These are phyloP conservation scores for Leuciscus idus DNA, from an alignment of 2,113 vertebrate genomes.

Conservation along the genomic window DNA sequence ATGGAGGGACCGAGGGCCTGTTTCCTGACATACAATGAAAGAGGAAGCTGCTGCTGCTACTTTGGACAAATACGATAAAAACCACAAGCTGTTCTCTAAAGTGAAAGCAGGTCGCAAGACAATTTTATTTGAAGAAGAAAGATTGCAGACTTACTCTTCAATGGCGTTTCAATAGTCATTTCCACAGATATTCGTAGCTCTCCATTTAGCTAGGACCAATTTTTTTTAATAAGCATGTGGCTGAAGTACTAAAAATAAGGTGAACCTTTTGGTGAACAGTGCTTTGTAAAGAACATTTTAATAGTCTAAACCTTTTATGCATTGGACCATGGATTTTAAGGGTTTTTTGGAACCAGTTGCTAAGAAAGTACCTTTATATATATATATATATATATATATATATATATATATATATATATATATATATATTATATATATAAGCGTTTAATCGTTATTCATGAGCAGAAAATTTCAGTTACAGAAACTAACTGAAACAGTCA, in stretches of 20 bases:
- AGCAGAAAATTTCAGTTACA: neutral
- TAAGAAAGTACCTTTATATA: neutral
- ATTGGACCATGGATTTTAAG: neutral
- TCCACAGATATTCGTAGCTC: neutral
- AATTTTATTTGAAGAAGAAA: neutral
- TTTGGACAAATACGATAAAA: conserved; percentile 47
- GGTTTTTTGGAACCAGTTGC: neutral
- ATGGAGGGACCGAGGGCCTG: conserved; percentile 22
- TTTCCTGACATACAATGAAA: conserved; percentile 55
- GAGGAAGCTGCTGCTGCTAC: conserved; percentile 46
- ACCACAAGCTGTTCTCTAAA: neutral
- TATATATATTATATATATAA: neutral
- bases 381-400: no score
- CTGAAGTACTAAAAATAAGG: neutral
- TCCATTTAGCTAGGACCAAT: neutral
- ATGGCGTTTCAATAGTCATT: neutral
- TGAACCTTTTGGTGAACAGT: neutral
- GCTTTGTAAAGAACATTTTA: neutral
- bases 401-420: no score
- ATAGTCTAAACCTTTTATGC: neutral
- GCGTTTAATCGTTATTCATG: neutral
- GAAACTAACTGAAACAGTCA: neutral
- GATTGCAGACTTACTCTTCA: neutral
- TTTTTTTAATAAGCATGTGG: neutral
- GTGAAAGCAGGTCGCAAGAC: neutral